A percentile compares a stretch with the other conserved stretches of the same genome.
phyloP scores from a whole-genome alignment of 1,140 invertebrate genomes.

The Meloidogyne floridensis region DNA sequence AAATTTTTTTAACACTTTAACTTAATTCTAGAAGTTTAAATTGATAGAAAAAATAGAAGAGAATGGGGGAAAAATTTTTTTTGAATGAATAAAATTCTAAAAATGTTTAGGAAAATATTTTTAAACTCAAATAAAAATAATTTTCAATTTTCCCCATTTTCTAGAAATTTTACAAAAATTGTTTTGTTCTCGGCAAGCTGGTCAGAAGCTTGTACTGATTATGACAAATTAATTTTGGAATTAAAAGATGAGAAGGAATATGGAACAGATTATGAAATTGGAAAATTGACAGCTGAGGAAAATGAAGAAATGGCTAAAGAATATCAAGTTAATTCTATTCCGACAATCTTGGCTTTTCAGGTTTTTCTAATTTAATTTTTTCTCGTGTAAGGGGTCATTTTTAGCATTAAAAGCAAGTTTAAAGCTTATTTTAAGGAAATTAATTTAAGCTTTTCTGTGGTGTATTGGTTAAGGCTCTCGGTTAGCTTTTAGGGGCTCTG shows the following conservation, averaged over 20 bases:
- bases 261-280: slow-evolving; percentile 39
- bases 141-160: neutral
- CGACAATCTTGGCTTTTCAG: slow-evolving; percentile 59
- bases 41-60: no score
- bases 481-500: neutral
- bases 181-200: slow-evolving; percentile 48
- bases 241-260: slow-evolving; percentile 36
- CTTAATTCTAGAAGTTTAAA: no score
- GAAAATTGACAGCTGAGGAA: slow-evolving; percentile 53
- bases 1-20: no score
- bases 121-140: neutral
- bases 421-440: neutral
- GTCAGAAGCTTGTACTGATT: slow-evolving; percentile 40
- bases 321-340: slow-evolving; percentile 51
- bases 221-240: slow-evolving; percentile 48
- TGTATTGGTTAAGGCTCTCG: neutral
- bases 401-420: neutral
- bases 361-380: slow-evolving; percentile 28
- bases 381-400: no score
- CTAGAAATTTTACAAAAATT: slow-evolving; percentile 26
- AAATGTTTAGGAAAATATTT: no score
- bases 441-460: neutral
- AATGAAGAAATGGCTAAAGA: slow-evolving; percentile 48
- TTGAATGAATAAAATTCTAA: no score
- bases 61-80: no score